Conservation (phyloP, 2,888 invertebrate genomes). For the Artemia sp. region DNA sequence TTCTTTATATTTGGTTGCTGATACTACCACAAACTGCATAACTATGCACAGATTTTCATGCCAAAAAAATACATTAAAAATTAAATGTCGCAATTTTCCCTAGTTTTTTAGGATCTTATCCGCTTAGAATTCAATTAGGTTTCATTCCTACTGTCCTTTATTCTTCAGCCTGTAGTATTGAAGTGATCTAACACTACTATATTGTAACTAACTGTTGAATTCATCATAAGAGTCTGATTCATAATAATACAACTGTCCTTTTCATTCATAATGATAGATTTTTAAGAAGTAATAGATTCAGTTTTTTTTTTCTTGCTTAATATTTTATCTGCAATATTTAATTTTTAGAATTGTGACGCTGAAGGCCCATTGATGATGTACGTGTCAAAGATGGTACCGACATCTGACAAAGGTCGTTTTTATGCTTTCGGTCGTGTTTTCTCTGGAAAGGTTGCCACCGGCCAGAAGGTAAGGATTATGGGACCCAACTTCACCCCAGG, state of each 20-base stretch:
- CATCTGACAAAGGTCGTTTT: slow-evolving; percentile 98
- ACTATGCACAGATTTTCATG: no score
- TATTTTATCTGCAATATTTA: slow-evolving; percentile 21
- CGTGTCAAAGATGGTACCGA: slow-evolving; percentile 99
- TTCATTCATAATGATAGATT: not conserved
- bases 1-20: no score
- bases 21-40: no score
- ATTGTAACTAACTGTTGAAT: not conserved
- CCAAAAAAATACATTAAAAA: no score
- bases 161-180: no score
- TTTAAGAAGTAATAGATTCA: slow-evolving; percentile 15
- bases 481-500: slow-evolving; percentile 95
- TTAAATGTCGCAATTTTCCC: no score
- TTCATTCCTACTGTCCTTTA: no score
- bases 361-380: slow-evolving; percentile 99
- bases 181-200: no score
- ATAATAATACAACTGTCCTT: no score
- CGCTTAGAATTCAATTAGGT: no score
- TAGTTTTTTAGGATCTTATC: no score
- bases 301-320: slow-evolving; percentile 18
- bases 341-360: slow-evolving; percentile 66
- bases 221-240: no score
- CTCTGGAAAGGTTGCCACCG: slow-evolving; percentile 79
- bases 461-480: slow-evolving; percentile 92
- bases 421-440: slow-evolving; percentile 99